These are phyloP conservation scores for Pyrgus malvae DNA, from an alignment of 2,888 invertebrate species.

Conservation along the genomic window DNA sequence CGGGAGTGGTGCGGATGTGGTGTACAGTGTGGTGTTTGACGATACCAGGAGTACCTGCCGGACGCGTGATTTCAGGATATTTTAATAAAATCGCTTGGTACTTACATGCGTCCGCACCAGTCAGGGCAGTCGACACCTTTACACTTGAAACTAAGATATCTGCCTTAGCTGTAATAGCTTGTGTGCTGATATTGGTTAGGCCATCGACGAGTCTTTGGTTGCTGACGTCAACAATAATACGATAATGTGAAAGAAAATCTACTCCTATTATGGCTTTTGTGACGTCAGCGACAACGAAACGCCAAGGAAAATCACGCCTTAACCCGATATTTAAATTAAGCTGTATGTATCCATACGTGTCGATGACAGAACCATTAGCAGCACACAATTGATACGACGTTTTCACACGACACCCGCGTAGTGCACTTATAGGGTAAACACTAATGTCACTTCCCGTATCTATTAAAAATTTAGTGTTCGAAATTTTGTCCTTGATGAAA, in stretches of 20 bases:
- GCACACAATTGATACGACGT: constrained; percentile 3
- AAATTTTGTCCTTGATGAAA: constrained; percentile 17
- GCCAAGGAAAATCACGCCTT: background rate
- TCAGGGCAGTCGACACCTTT: background rate
- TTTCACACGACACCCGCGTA: background rate
- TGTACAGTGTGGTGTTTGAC: background rate
- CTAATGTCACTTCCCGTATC: constrained; percentile 11
- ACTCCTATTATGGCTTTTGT: constrained; percentile 5
- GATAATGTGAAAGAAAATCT: constrained; percentile 1
- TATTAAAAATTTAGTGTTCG: constrained; percentile 9
- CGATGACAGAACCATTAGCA: background rate
- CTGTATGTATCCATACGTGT: background rate
- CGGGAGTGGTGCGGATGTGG: constrained; percentile 20
- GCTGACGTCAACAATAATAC: background rate
- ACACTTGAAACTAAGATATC: background rate
- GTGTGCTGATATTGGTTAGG: no score
- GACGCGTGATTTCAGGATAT: background rate
- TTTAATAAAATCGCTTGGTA: background rate
- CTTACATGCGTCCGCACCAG: no score
- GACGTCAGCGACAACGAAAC: constrained; percentile 11
- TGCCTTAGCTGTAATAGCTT: background rate
- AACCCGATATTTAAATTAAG: constrained; percentile 3
- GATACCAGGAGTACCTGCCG: background rate
- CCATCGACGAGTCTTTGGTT: background rate
- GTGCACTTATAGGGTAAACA: background rate